Percentiles rank a stretch among this genome's conserved stretches.
Conservation (phyloP, 2,113 vertebrate genomes). For the Oenanthe oenanthe region DNA sequence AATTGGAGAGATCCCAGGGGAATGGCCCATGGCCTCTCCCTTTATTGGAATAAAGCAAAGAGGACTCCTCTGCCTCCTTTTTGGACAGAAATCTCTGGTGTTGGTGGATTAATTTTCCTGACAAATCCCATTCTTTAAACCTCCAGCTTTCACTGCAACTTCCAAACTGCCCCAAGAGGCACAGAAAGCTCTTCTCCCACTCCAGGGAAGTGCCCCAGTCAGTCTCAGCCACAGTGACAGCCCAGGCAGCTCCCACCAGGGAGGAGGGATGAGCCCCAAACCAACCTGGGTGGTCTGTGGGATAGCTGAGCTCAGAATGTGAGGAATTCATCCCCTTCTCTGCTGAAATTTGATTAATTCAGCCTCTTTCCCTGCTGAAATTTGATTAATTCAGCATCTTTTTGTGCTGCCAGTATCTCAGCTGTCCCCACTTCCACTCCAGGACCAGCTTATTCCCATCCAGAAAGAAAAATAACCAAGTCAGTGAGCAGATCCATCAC, state of each 20-base stretch:
- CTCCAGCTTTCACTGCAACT: not conserved
- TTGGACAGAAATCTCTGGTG: too few relatives aligned
- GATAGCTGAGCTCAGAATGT: not conserved
- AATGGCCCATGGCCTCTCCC: too few relatives aligned
- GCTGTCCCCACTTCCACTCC: not conserved
- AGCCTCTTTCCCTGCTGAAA: not conserved
- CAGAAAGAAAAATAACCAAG: not conserved
- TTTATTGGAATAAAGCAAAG: too few relatives aligned
- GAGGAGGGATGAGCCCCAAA: not conserved
- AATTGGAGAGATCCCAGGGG: too few relatives aligned
- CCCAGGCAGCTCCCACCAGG: not conserved
- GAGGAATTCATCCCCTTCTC: not conserved
- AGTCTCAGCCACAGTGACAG: not conserved
- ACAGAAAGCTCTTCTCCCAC: not conserved
- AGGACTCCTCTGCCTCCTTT: too few relatives aligned
- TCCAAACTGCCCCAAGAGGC: too few relatives aligned
- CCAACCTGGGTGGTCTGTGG: conserved; percentile 15
- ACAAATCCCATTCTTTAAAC: not conserved
- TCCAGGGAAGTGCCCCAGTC: not conserved
- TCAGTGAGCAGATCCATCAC: not conserved
- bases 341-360: not conserved
- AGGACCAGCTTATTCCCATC: not conserved
- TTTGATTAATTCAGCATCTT: not conserved
- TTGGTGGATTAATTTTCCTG: too few relatives aligned
- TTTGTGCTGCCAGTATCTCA: not conserved